Percentiles rank a stretch among this genome's conserved stretches.
Evolutionary conservation across 1,140 invertebrate species (phyloP).

Genomic region (Parasteatoda tepidariorum): DNA sequence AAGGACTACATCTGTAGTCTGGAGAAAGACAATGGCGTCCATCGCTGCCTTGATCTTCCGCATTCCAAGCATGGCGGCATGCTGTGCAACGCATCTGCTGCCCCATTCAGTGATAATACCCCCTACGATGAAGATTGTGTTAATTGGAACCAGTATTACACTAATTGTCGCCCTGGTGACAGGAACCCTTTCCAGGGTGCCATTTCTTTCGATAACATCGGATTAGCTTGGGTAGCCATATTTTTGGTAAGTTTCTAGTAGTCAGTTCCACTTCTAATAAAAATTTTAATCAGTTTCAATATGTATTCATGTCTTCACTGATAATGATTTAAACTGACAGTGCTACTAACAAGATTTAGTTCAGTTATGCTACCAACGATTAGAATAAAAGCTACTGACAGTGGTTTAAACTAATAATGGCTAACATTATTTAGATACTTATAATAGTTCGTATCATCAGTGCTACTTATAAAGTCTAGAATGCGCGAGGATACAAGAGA

Average conservation of each 20-base stretch:
- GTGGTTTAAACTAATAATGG: too few species aligned
- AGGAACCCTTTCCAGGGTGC: conserved; percentile 99
- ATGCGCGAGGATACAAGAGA: too few species aligned
- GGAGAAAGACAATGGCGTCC: conserved; percentile 94
- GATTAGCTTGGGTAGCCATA: conserved; percentile 99
- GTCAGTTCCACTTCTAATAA: too few species aligned
- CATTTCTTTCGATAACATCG: conserved; percentile 99
- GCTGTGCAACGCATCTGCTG: conserved; percentile 74
- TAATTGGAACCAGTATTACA: conserved; percentile 99
- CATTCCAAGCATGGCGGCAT: conserved; percentile 78
- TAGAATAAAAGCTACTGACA: too few species aligned
- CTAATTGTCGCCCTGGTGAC: conserved; percentile 89
- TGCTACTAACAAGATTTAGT: too few species aligned
- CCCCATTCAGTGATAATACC: conserved; percentile 61
- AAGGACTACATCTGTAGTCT: conserved; percentile 98
- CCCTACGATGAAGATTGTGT: conserved; percentile 76
- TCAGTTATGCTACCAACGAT: too few species aligned
- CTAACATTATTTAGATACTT: too few species aligned
- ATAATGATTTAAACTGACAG: too few species aligned
- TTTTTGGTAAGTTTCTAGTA: conserved; percentile 87
- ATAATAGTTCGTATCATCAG: too few species aligned
- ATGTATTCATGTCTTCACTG: too few species aligned
- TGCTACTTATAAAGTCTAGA: too few species aligned
- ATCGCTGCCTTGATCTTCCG: conserved; percentile 88
- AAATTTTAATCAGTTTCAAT: too few species aligned